Percentiles rank a stretch among this genome's conserved stretches.
These are phyloP conservation scores for Cyanoderma ruficeps DNA, from an alignment of 2,113 vertebrate genomes.

Conservation along the genomic window DNA sequence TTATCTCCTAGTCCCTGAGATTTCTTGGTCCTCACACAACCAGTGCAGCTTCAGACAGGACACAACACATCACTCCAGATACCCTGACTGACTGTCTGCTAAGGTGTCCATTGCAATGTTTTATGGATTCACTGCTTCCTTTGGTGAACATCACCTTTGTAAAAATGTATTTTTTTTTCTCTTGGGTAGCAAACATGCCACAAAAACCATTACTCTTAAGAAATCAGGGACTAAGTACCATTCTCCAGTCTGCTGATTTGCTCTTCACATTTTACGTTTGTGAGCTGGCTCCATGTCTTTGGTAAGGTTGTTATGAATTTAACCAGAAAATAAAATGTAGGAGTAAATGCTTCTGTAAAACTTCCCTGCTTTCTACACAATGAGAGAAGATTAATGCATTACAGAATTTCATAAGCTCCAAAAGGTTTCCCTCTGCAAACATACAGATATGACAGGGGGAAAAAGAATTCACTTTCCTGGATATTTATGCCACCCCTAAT, in stretches of 20 bases:
- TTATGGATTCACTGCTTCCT: background rate
- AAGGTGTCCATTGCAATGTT: background rate
- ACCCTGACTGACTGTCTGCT: background rate
- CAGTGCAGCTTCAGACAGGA: background rate
- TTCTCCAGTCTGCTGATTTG: background rate
- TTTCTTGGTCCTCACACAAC: background rate
- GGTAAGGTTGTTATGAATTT: background rate
- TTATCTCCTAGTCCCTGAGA: background rate
- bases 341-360: background rate
- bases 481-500: background rate
- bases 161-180: background rate
- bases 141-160: background rate
- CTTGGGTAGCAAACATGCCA: background rate
- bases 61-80: background rate
- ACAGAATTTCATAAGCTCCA: background rate
- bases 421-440: background rate
- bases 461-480: background rate
- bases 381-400: background rate
- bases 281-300: background rate
- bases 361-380: background rate
- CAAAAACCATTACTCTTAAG: background rate
- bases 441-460: fast-evolving
- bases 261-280: background rate
- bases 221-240: background rate
- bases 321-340: background rate